Evolutionary conservation across 2,113 vertebrate species (phyloP).

Genomic region (Craseonycteris thonglongyai): DNA sequence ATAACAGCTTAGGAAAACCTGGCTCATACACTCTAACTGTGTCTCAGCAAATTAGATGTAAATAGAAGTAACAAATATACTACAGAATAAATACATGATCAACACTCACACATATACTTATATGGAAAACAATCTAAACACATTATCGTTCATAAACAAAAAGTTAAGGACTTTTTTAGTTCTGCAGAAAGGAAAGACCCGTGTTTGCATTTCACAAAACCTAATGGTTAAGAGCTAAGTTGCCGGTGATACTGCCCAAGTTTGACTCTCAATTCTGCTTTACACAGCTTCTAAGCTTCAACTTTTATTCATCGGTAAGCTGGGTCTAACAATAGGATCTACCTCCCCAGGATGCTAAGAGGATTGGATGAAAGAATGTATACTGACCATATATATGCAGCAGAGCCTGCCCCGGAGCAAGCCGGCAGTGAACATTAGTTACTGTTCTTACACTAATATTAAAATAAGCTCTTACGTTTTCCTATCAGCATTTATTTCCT

Average conservation of each 20-base stretch:
- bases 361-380: not conserved
- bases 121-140: not conserved
- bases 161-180: not conserved
- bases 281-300: not conserved
- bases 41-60: not conserved
- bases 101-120: not conserved
- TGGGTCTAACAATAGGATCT: not conserved
- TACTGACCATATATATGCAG: too few species aligned
- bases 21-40: too few species aligned
- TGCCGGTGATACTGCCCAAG: not conserved
- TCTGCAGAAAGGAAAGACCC: not conserved
- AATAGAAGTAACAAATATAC: not conserved
- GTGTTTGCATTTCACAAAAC: not conserved
- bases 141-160: not conserved
- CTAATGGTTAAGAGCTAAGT: not conserved
- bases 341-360: not conserved
- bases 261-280: not conserved
- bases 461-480: not conserved
- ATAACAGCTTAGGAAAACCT: not conserved
- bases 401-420: not conserved
- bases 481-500: not conserved
- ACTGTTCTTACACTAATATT: not conserved
- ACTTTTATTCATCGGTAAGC: not conserved
- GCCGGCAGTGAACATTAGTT: not conserved
- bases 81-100: not conserved